Evolutionary conservation across 2,113 vertebrate genomes (phyloP), one percentile per base, ranked within the genome.

Genomic region (Dissostichus mawsoni): DNA sequence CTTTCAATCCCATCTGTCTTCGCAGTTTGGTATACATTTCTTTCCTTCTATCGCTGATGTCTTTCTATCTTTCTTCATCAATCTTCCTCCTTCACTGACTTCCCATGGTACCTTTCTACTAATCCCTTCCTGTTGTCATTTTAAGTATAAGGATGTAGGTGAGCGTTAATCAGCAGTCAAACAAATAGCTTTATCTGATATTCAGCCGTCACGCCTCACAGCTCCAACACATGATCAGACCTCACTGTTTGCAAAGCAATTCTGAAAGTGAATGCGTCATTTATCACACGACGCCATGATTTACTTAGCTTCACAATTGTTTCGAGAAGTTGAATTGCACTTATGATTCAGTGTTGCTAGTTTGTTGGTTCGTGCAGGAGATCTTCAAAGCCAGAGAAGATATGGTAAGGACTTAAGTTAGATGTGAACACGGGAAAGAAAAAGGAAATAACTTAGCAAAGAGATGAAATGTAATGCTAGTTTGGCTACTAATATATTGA

Each of bases 171-270:
- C 80, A 77, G 56, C 41, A 69, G 62, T 67, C 74, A 64, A 76
- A 67, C 82, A 87, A 87, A 88, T 29, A 70, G 3, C 68, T 70
- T 53, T 72, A 67, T 76, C 76, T 79, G 17, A 7, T 55, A 41
- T 61, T 33, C 13, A 23, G 48, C 73, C 9, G 72, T 79, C 53
- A 71, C 18, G 16, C 64, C 33, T 82, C 68, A 25, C 56, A 52
- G 78, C 57, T 78, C 69, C 50, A 36, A 8, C 13, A 23, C 71
- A 51, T 80, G 78, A 50, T 78, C 64, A 70, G 56, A 69, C 69
- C 72, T 65, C 69, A 36, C 3, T 51, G 58, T 74, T 74, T 85
- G 41, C 44, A 63, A 57, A 71, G 44, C 47, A 33, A 18, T n/a
- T 7, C 70, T 58, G 17, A 63, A 78, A 29, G 20, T 78, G 10